Evolutionary conservation across 2,113 vertebrate genomes (phyloP).

Genomic region (Myocastor coypus): DNA sequence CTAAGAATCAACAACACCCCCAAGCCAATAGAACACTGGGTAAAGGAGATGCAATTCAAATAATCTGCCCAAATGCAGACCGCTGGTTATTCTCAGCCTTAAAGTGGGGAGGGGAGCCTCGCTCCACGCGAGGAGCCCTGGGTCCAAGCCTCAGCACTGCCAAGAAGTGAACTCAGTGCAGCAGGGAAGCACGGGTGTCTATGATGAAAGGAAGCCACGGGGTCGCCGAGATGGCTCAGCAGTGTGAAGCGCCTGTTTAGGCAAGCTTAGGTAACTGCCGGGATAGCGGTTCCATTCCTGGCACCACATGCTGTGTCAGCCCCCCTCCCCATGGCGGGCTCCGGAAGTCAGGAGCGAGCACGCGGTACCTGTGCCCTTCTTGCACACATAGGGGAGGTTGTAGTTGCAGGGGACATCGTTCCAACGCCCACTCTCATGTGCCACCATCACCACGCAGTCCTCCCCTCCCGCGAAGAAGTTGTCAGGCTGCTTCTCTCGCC

Average conservation of each 20-base stretch:
- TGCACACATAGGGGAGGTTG: slow-evolving; percentile 98
- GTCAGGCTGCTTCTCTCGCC: slow-evolving; percentile 97
- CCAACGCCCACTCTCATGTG: slow-evolving; percentile 97
- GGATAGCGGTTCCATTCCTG: too few species aligned
- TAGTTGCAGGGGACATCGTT: slow-evolving; percentile 99
- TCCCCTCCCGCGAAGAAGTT: slow-evolving; percentile 98
- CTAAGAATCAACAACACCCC: slow-evolving; percentile 14
- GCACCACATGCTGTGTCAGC: too few species aligned
- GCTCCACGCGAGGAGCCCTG: neutral
- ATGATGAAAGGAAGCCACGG: neutral
- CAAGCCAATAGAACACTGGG: neutral
- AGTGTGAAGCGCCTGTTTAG: too few species aligned
- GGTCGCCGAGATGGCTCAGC: too few species aligned
- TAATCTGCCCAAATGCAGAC: neutral
- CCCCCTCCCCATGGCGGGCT: too few species aligned
- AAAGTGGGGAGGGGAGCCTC: neutral
- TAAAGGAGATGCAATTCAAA: neutral
- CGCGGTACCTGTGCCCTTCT: slow-evolving; percentile 96
- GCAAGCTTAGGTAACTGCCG: too few species aligned
- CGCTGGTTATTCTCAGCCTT: neutral
- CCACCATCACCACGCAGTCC: slow-evolving; percentile 98
- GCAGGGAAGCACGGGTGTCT: neutral
- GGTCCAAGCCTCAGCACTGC: neutral
- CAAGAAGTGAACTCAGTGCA: neutral
- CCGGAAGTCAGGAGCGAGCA: neutral